phyloP scores from a whole-genome alignment of 2,888 invertebrate genomes.

The Aphidius colemani region DNA sequence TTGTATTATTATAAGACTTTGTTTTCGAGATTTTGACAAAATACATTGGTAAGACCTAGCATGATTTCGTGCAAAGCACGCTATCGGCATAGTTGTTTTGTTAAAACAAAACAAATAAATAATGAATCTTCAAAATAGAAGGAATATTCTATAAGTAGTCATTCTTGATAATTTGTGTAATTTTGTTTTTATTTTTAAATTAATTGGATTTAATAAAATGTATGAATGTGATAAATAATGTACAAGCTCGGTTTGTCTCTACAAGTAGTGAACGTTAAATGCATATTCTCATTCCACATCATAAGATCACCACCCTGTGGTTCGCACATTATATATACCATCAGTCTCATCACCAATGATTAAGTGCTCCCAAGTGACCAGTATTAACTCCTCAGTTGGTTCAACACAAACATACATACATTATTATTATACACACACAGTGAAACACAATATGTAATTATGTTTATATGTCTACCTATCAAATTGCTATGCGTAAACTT shows the following conservation, averaged over 20 bases:
- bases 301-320: conserved; percentile 26
- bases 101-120: too few species aligned
- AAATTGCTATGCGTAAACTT: neutral
- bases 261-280: conserved; percentile 42
- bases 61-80: too few species aligned
- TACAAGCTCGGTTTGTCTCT: conserved; percentile 48
- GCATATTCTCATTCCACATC: conserved; percentile 38
- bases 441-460: neutral
- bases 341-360: conserved; percentile 51
- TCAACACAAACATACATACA: neutral
- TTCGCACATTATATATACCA: conserved; percentile 24
- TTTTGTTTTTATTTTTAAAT: too few species aligned
- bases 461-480: neutral
- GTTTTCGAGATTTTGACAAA: too few species aligned
- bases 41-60: too few species aligned
- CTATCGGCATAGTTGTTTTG: too few species aligned
- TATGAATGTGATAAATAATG: too few species aligned
- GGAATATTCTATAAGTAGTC: too few species aligned
- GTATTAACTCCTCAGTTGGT: conserved; percentile 46
- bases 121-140: too few species aligned
- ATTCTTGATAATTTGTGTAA: too few species aligned
- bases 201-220: too few species aligned
- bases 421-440: conserved; percentile 1
- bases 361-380: conserved; percentile 54
- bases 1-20: too few species aligned